Conservation (phyloP, 23 tunicate genomes). For the Trididemnum clinides region DNA sequence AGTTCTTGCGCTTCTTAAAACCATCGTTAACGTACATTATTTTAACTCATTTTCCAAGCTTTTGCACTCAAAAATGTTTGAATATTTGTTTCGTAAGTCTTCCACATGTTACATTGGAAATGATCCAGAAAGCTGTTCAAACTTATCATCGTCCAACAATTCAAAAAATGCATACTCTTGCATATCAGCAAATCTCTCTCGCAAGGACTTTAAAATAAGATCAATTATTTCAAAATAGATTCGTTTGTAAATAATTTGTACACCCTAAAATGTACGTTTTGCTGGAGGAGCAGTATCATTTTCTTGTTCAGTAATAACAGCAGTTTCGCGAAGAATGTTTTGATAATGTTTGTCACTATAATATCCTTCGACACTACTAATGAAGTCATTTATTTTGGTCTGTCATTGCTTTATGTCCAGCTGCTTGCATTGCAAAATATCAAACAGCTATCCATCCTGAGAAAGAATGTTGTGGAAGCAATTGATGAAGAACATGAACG, state of each 20-base stretch:
- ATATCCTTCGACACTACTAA: not conserved
- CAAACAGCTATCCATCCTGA: slow-evolving; percentile 5
- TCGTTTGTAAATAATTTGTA: not conserved
- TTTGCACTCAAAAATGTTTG: not conserved
- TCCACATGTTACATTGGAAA: not conserved
- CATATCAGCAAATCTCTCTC: slow-evolving; percentile 8
- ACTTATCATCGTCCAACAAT: not conserved
- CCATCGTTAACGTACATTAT: not conserved
- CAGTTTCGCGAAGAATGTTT: not conserved
- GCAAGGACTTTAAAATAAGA: not conserved
- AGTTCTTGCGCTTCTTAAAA: not conserved
- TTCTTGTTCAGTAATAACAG: not conserved
- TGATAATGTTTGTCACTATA: not conserved
- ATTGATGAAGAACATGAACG: not conserved
- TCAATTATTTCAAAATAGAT: not conserved
- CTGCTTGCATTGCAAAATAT: slow-evolving; percentile 23
- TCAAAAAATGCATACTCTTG: slow-evolving; percentile 9
- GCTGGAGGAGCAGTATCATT: not conserved
- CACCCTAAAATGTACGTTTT: not conserved
- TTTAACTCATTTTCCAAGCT: not conserved
- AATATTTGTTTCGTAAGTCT: not conserved
- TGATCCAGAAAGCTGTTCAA: no score
- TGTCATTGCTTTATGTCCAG: slow-evolving; percentile 15
- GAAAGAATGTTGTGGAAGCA: not conserved
- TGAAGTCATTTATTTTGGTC: no score